These are phyloP conservation scores for Labroides dimidiatus DNA, from an alignment of 2,797 vertebrate genomes.

Conservation along the genomic window DNA sequence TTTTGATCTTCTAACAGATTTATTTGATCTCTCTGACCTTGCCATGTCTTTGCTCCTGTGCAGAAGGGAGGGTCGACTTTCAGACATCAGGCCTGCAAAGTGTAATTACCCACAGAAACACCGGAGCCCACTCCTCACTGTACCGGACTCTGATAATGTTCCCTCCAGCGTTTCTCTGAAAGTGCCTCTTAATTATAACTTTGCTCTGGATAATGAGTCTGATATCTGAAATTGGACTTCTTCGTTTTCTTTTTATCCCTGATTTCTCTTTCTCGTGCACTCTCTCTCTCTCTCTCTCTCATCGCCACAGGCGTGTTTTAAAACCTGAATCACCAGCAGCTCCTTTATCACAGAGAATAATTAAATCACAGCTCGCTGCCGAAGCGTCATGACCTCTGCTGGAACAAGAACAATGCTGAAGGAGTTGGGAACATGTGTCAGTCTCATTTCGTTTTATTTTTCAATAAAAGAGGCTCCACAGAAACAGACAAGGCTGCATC, in stretches of 20 bases:
- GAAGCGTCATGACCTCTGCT: constrained; percentile 24
- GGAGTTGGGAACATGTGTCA: not conserved
- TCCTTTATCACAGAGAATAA: constrained; percentile 27
- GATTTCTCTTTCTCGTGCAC: constrained; percentile 16
- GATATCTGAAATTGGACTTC: constrained; percentile 69
- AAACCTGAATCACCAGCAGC: constrained; percentile 11
- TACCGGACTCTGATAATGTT: constrained; percentile 48
- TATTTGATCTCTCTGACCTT: constrained; percentile 78
- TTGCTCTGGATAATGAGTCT: constrained; percentile 66
- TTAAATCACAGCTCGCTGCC: constrained; percentile 43
- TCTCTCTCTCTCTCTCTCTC: constrained; percentile 4
- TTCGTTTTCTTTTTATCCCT: constrained; percentile 54
- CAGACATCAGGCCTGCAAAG: constrained; percentile 32
- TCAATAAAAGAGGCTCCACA: not conserved
- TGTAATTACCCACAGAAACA: constrained; percentile 50
- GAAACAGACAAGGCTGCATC: not conserved
- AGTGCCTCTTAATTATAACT: constrained; percentile 69
- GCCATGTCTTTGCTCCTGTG: constrained; percentile 34
- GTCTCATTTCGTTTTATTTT: not conserved
- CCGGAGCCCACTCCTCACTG: constrained; percentile 32
- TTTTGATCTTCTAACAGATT: constrained; percentile 77
- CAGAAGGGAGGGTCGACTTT: not conserved
- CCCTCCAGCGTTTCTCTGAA: constrained; percentile 38
- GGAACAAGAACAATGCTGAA: not conserved
- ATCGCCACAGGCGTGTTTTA: constrained; percentile 14